These are phyloP conservation scores for Athalia circularis DNA, from an alignment of 2,888 invertebrate genomes.

Conservation along the genomic window DNA sequence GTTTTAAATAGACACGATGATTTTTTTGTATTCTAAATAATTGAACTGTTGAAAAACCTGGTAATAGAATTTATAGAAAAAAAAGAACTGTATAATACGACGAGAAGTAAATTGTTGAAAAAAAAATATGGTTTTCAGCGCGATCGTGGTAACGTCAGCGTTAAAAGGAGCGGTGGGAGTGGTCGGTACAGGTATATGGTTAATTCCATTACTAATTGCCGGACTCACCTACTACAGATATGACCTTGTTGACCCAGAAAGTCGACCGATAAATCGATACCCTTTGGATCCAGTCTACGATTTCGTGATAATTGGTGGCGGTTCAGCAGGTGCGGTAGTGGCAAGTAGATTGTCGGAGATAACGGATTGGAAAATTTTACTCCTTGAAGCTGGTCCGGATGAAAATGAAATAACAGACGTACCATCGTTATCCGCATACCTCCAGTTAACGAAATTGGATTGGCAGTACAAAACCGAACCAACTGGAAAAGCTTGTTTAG, in stretches of 20 bases:
- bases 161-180: constrained; percentile 84
- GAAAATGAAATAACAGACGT: constrained; percentile 93
- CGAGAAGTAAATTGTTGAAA: background rate
- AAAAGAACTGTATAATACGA: background rate
- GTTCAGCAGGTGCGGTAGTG: constrained; percentile 93
- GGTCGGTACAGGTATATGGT: constrained; percentile 87
- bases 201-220: constrained; percentile 88
- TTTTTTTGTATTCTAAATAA: no score
- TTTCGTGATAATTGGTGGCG: constrained; percentile 89
- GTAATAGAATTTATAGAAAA: background rate
- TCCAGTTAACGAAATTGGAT: constrained; percentile 90
- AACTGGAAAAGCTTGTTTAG: constrained; percentile 86
- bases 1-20: no score
- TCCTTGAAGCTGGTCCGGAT: constrained; percentile 90
- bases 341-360: constrained; percentile 88
- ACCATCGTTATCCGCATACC: constrained; percentile 89
- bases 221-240: constrained; percentile 89
- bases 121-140: constrained; percentile 81
- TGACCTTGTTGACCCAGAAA: constrained; percentile 88
- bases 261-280: constrained; percentile 82
- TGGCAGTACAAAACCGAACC: constrained; percentile 95
- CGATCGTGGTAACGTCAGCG: constrained; percentile 86
- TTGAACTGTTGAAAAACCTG: no score
- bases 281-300: constrained; percentile 86
- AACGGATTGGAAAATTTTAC: constrained; percentile 84